Conservation (phyloP, 1,140 invertebrate species). For the Phymorhynchus buccinoides region DNA sequence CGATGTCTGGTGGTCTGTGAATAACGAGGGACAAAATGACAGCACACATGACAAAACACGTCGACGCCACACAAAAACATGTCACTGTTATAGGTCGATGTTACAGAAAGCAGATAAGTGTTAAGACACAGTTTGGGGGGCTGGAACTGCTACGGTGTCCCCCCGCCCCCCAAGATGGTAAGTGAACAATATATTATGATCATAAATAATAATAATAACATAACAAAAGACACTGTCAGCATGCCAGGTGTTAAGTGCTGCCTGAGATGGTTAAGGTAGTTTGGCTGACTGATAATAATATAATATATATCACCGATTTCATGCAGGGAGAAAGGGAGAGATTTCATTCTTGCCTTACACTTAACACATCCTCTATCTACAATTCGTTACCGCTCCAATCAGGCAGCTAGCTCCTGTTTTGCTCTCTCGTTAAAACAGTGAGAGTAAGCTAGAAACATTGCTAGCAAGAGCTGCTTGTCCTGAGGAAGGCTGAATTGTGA, state of each 20-base stretch:
- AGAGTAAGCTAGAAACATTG: too few relatives aligned
- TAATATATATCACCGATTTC: neutral
- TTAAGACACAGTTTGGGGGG: neutral
- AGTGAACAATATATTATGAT: neutral
- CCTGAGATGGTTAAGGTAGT: slow-evolving; percentile 8
- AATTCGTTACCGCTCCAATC: too few relatives aligned
- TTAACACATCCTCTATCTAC: neutral
- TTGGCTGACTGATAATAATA: neutral
- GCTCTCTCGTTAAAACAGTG: too few relatives aligned
- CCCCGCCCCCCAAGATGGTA: too few relatives aligned
- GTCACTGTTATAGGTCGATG: neutral
- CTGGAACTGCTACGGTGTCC: neutral
- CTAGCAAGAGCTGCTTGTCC: neutral
- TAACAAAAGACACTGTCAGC: slow-evolving; percentile 14
- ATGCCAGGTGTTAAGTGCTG: neutral
- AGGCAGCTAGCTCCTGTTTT: too few relatives aligned
- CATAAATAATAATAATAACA: neutral
- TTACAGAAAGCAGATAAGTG: neutral
- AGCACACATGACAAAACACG: neutral
- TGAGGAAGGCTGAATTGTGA: neutral
- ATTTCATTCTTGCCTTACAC: neutral
- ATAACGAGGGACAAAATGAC: neutral
- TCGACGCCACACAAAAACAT: neutral
- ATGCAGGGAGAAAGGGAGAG: neutral
- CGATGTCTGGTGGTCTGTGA: neutral